phyloP scores from a whole-genome alignment of 2,888 invertebrate species.

The Alviniconcha strummeri region DNA sequence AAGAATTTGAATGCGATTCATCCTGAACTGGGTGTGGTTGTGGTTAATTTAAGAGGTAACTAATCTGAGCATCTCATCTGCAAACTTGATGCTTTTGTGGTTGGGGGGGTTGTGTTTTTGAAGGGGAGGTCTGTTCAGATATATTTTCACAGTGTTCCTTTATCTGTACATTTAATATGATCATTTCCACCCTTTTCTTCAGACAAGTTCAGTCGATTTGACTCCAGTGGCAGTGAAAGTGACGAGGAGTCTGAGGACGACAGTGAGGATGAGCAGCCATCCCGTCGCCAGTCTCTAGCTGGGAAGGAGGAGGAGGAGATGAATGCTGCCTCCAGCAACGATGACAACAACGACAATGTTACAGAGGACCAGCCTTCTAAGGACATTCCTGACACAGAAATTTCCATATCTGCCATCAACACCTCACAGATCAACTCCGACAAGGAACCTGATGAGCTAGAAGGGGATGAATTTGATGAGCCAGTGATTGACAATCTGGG shows the following conservation, averaged over 20 bases:
- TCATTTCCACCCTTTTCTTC: slow-evolving; percentile 32
- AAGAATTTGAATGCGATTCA: no score
- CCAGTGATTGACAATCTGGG: slow-evolving; percentile 8
- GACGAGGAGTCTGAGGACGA: slow-evolving; percentile 54
- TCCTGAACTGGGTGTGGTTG: no score
- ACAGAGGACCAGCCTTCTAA: background rate
- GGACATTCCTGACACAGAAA: slow-evolving; percentile 8
- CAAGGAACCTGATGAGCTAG: background rate
- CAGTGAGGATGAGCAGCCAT: slow-evolving; percentile 32
- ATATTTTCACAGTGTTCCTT: background rate
- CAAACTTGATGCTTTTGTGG: background rate
- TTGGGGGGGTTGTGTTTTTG: background rate
- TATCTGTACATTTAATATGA: background rate
- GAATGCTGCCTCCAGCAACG: slow-evolving; percentile 7
- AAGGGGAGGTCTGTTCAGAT: background rate
- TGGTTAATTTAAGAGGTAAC: no score
- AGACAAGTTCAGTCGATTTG: slow-evolving; percentile 62
- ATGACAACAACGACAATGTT: background rate
- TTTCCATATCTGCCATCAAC: slow-evolving; percentile 13
- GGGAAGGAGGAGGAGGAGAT: slow-evolving; percentile 22
- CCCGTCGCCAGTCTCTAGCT: slow-evolving; percentile 22
- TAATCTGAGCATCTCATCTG: no score
- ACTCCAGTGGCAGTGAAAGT: slow-evolving; percentile 49
- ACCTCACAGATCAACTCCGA: slow-evolving; percentile 24
- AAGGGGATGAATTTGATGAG: slow-evolving; percentile 18